Percentiles rank a stretch among this genome's conserved stretches.
Conservation (phyloP, 2,888 invertebrate species). For the Platynereis dumerilii region DNA sequence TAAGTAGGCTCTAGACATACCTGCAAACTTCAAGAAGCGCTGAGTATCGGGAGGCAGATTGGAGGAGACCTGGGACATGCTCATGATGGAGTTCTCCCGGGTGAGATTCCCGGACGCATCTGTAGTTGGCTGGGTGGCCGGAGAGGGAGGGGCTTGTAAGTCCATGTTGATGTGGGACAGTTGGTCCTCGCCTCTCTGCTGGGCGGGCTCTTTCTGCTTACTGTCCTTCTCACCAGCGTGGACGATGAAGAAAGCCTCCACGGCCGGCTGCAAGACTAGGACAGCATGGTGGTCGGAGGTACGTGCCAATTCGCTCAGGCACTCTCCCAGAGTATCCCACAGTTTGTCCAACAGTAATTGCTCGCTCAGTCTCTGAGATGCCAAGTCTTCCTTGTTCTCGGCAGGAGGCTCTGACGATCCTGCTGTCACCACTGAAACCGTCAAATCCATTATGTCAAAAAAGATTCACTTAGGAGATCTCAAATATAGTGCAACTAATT, state of each 20-base stretch:
- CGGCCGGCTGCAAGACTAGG: slow-evolving; percentile 83
- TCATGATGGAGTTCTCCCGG: slow-evolving; percentile 48
- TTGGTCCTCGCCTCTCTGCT: slow-evolving; percentile 64
- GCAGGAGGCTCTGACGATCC: neutral
- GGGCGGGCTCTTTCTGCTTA: slow-evolving; percentile 40
- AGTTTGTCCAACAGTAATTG: slow-evolving; percentile 75
- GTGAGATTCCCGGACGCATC: slow-evolving; percentile 40
- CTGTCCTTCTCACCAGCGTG: slow-evolving; percentile 71
- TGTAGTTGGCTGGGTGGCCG: slow-evolving; percentile 40
- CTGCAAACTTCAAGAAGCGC: slow-evolving; percentile 82
- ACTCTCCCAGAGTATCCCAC: slow-evolving; percentile 81
- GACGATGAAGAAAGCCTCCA: slow-evolving; percentile 89
- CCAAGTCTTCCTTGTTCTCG: slow-evolving; percentile 6
- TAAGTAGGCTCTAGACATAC: too few species aligned
- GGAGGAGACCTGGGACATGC: slow-evolving; percentile 37
- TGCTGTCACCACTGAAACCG: neutral
- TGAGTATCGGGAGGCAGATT: slow-evolving; percentile 72
- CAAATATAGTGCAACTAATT: too few species aligned
- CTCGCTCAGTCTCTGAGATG: slow-evolving; percentile 68
- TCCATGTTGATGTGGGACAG: slow-evolving; percentile 64
- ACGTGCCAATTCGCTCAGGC: slow-evolving; percentile 78
- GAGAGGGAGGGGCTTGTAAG: slow-evolving; percentile 53
- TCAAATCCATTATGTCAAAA: too few species aligned
- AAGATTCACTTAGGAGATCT: too few species aligned
- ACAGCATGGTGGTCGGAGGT: slow-evolving; percentile 88